A percentile compares a stretch with the other conserved stretches of the same genome.
Conservation (phyloP, 2,888 invertebrate genomes). For the Andrena trimmerana region DNA sequence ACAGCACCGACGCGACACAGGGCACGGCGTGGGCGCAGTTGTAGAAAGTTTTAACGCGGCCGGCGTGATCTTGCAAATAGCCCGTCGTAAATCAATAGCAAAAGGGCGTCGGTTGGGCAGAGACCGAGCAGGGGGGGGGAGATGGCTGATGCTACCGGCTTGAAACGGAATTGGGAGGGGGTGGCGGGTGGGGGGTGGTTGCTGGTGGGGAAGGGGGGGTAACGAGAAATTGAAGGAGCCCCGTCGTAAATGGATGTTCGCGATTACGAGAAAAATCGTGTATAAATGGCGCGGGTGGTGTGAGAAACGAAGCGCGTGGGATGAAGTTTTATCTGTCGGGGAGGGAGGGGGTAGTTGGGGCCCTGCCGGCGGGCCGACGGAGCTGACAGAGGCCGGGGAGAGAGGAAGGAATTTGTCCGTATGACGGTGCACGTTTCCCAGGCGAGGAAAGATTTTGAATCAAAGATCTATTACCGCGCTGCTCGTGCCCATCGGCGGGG, state of each 20-base stretch:
- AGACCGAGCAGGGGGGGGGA: conserved; percentile 38
- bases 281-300: conserved; percentile 78
- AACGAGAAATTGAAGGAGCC: conserved; percentile 83
- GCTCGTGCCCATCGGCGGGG: conserved; percentile 46
- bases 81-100: conserved; percentile 82
- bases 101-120: conserved; percentile 68
- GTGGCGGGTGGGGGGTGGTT: conserved; percentile 25
- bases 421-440: conserved; percentile 61
- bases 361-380: not conserved
- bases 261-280: conserved; percentile 83
- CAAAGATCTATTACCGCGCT: conserved; percentile 74
- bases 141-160: conserved; percentile 28
- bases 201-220: conserved; percentile 51
- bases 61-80: conserved; percentile 83
- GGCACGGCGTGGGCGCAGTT: conserved; percentile 76
- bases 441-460: conserved; percentile 71
- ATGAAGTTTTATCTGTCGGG: conserved; percentile 79
- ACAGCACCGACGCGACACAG: conserved; percentile 67
- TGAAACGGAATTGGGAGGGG: not conserved
- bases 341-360: not conserved
- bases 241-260: conserved; percentile 82
- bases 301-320: conserved; percentile 67
- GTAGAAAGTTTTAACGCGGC: conserved; percentile 81
- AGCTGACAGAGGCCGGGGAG: conserved; percentile 10
- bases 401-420: conserved; percentile 60